Conservation (phyloP, 2,113 vertebrate genomes). For the Tonatia bakeri region DNA sequence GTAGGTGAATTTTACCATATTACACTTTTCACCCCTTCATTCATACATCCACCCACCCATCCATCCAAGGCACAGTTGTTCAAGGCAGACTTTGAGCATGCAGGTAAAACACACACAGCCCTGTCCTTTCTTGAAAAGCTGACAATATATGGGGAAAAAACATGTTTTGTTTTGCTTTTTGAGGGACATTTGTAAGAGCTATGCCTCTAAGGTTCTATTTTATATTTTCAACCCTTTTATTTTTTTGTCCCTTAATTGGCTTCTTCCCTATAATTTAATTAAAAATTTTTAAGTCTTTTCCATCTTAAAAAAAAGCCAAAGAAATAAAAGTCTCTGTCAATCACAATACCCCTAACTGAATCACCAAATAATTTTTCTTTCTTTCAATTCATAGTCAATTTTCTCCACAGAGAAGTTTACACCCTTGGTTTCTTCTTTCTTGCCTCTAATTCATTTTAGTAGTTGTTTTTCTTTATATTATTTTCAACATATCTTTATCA, state of each 20-base stretch:
- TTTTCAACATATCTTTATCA: neutral
- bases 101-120: neutral
- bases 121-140: neutral
- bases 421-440: neutral
- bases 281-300: neutral
- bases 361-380: neutral
- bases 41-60: neutral
- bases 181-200: neutral
- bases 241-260: neutral
- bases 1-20: neutral
- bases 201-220: neutral
- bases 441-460: neutral
- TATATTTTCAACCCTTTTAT: neutral
- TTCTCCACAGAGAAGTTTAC: neutral
- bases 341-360: neutral
- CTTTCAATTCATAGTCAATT: neutral
- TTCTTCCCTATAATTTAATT: neutral
- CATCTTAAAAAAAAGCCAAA: neutral
- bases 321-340: neutral
- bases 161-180: neutral
- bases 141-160: neutral
- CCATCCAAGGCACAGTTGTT: neutral
- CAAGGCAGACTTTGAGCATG: neutral
- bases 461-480: neutral
- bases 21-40: neutral